Conservation (phyloP, 1,140 invertebrate genomes). For the Hydropsyche tenuis region DNA sequence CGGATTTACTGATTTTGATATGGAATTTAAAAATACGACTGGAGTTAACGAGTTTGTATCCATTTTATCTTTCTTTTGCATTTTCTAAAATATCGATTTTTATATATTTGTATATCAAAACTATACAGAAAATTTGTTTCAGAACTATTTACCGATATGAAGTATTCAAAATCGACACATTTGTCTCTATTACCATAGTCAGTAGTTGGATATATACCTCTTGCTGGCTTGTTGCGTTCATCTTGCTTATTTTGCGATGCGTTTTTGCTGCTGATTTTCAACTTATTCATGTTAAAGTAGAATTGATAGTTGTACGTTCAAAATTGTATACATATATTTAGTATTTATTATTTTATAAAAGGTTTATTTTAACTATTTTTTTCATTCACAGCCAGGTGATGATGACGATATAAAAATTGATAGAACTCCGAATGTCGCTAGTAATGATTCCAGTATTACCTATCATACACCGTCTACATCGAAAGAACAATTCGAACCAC, state of each 20-base stretch:
- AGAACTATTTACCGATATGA: slow-evolving; percentile 9
- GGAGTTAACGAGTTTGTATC: slow-evolving; percentile 7
- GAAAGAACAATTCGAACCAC: neutral
- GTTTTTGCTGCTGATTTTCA: slow-evolving; percentile 58
- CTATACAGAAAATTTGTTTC: neutral
- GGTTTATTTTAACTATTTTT: neutral
- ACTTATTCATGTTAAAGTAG: slow-evolving; percentile 54
- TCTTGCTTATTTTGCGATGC: slow-evolving; percentile 53
- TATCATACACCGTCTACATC: slow-evolving; percentile 25
- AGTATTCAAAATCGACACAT: slow-evolving; percentile 43
- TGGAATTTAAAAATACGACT: slow-evolving; percentile 12
- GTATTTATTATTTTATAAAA: neutral
- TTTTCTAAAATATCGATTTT: neutral
- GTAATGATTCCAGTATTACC: neutral
- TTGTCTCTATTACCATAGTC: slow-evolving; percentile 54
- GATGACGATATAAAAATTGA: neutral
- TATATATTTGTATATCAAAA: slow-evolving; percentile 23
- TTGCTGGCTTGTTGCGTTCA: slow-evolving; percentile 56
- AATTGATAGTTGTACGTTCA: slow-evolving; percentile 51
- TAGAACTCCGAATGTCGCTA: neutral
- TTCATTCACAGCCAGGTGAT: neutral
- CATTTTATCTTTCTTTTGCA: neutral
- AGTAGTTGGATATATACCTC: slow-evolving; percentile 58
- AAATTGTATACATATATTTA: neutral
- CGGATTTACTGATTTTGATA: slow-evolving; percentile 21